phyloP scores from a whole-genome alignment of 2,113 vertebrate genomes.

The Glaucidium brasilianum region DNA sequence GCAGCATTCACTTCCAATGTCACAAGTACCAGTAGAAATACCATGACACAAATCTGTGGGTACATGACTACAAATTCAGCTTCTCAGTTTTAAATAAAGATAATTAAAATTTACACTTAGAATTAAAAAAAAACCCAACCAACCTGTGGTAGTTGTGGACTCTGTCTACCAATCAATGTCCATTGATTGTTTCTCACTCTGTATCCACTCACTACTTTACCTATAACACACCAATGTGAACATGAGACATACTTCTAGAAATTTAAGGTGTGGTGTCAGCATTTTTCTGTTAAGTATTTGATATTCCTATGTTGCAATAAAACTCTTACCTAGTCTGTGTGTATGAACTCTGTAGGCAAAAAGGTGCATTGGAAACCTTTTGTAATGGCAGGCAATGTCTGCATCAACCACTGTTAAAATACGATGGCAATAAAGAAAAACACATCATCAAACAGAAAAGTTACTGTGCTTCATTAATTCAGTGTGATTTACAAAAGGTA shows the following conservation, averaged over 20 bases:
- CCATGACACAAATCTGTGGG: neutral
- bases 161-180: conserved; percentile 92
- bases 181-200: conserved; percentile 90
- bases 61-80: neutral
- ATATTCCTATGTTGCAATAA: neutral
- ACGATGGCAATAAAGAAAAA: neutral
- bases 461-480: neutral
- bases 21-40: neutral
- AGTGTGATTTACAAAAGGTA: neutral
- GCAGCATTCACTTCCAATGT: neutral
- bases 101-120: neutral
- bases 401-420: conserved; percentile 84
- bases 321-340: conserved; percentile 87
- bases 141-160: conserved; percentile 95
- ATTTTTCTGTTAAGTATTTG: neutral
- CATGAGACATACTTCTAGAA: neutral
- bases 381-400: conserved; percentile 90
- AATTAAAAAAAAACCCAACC: conserved; percentile 1
- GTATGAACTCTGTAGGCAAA: conserved; percentile 98
- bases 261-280: neutral
- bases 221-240: conserved; percentile 69
- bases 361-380: conserved; percentile 88
- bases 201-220: conserved; percentile 95
- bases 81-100: neutral
- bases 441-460: neutral